A percentile compares a stretch with the other conserved stretches of the same genome.
Evolutionary conservation across 1,140 invertebrate genomes (phyloP).

Genomic region (Mizuhopecten yessoensis): DNA sequence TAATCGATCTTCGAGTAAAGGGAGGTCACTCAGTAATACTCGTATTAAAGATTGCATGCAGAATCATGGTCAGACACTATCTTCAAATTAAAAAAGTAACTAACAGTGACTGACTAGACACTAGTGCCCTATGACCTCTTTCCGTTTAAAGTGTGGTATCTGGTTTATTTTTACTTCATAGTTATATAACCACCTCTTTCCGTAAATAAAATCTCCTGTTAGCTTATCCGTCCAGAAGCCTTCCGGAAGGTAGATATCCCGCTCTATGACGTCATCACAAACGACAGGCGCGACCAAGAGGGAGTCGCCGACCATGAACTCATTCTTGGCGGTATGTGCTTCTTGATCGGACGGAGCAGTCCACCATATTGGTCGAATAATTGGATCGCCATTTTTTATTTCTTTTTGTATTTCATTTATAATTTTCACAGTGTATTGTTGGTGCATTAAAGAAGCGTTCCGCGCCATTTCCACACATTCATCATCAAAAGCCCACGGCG

Average conservation of each 20-base stretch:
- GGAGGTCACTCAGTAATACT: too few relatives aligned
- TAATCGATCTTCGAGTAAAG: too few relatives aligned
- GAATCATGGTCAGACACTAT: too few relatives aligned
- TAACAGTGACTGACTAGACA: neutral
- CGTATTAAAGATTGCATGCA: too few relatives aligned
- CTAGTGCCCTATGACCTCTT: neutral
- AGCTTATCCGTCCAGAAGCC: constrained; percentile 72
- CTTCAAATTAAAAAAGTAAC: too few relatives aligned
- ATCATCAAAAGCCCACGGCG: constrained; percentile 93
- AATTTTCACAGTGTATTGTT: constrained; percentile 86
- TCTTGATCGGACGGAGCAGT: constrained; percentile 91
- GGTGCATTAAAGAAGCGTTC: constrained; percentile 88
- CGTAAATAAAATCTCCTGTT: constrained; percentile 57
- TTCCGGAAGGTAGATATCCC: constrained; percentile 88
- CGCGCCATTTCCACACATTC: constrained; percentile 87
- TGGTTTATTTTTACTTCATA: neutral
- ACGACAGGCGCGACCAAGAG: constrained; percentile 93
- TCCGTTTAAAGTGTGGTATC: neutral
- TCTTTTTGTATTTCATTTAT: constrained; percentile 85
- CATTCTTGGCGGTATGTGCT: constrained; percentile 90
- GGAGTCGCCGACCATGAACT: constrained; percentile 92
- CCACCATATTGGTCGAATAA: constrained; percentile 95
- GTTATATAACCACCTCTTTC: constrained; percentile 58
- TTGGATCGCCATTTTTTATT: constrained; percentile 87
- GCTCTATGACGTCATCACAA: constrained; percentile 86